Percentiles rank a stretch among this genome's conserved stretches.
phyloP scores from a whole-genome alignment of 2,797 vertebrate species.

The Pogoniulus pusillus region DNA sequence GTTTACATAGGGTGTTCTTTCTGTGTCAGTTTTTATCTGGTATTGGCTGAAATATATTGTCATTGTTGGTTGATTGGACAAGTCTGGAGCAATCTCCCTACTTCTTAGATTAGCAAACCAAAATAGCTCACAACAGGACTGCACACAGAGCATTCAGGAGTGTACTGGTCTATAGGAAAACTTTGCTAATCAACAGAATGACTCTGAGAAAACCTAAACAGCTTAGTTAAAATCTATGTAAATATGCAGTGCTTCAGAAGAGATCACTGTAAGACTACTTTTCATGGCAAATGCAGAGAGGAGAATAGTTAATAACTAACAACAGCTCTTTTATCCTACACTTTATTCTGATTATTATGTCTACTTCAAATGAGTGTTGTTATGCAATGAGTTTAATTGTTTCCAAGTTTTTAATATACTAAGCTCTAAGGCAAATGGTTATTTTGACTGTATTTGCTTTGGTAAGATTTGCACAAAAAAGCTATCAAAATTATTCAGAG shows the following conservation, averaged over 20 bases:
- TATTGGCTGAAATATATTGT: not conserved
- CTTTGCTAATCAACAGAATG: not conserved
- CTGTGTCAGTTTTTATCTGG: not conserved
- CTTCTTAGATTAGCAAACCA: not conserved
- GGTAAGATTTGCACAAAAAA: not conserved
- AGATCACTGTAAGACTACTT: not conserved
- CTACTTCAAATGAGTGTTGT: not conserved
- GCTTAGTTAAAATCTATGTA: not conserved
- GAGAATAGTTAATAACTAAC: not conserved
- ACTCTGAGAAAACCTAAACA: not conserved
- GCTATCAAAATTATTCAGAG: not conserved
- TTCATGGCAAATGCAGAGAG: not conserved
- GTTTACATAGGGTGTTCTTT: not conserved
- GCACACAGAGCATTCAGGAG: not conserved
- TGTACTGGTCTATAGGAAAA: not conserved
- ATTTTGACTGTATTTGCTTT: not conserved
- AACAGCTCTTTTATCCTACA: not conserved
- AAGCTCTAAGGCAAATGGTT: not conserved
- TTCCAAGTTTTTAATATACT: not conserved
- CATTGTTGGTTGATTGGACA: not conserved
- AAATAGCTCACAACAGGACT: conserved; percentile 23
- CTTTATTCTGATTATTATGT: not conserved
- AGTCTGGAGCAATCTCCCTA: not conserved
- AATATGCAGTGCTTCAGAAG: not conserved
- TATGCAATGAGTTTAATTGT: not conserved